Conservation (phyloP, 2,888 invertebrate genomes). For the Tupiocoris notatus region DNA sequence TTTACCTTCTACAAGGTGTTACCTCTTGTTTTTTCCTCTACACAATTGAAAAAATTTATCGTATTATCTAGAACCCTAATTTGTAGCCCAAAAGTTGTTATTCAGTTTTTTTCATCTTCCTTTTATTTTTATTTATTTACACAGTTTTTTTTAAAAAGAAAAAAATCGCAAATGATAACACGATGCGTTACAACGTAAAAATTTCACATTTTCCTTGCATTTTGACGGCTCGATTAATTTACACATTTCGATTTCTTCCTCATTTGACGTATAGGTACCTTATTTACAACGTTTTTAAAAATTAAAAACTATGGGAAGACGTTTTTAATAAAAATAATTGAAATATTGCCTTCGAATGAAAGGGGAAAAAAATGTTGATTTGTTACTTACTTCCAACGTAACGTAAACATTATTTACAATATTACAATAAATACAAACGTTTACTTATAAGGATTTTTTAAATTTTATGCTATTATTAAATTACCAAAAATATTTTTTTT, state of each 20-base stretch:
- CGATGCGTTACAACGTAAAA: background rate
- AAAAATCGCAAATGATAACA: slow-evolving; percentile 22
- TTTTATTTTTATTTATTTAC: slow-evolving; percentile 35
- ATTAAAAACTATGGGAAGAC: slow-evolving; percentile 42
- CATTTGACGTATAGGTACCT: slow-evolving; percentile 16
- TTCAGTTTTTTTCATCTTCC: slow-evolving; percentile 4
- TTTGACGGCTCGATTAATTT: slow-evolving; percentile 27
- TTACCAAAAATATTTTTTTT: slow-evolving; percentile 47
- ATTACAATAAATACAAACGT: slow-evolving; percentile 37
- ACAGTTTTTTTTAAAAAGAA: slow-evolving; percentile 14
- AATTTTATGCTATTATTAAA: slow-evolving; percentile 43
- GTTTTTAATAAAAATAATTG: slow-evolving; percentile 40
- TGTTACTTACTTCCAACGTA: slow-evolving; percentile 29
- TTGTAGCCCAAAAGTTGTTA: slow-evolving; percentile 35
- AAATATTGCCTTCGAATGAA: slow-evolving; percentile 41
- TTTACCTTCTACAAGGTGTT: slow-evolving; percentile 38
- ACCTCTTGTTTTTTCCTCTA: slow-evolving; percentile 21
- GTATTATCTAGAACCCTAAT: slow-evolving; percentile 29
- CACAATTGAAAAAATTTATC: slow-evolving; percentile 32
- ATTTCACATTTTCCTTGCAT: slow-evolving; percentile 5
- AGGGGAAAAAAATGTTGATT: slow-evolving; percentile 28
- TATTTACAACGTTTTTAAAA: slow-evolving; percentile 34
- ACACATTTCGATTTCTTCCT: slow-evolving; percentile 32
- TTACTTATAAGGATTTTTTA: slow-evolving; percentile 36
- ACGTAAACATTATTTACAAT: slow-evolving; percentile 37